Evolutionary conservation across 2,113 vertebrate genomes (phyloP), one percentile per base, ranked within the genome.

Genomic region (Scopus umbretta): DNA sequence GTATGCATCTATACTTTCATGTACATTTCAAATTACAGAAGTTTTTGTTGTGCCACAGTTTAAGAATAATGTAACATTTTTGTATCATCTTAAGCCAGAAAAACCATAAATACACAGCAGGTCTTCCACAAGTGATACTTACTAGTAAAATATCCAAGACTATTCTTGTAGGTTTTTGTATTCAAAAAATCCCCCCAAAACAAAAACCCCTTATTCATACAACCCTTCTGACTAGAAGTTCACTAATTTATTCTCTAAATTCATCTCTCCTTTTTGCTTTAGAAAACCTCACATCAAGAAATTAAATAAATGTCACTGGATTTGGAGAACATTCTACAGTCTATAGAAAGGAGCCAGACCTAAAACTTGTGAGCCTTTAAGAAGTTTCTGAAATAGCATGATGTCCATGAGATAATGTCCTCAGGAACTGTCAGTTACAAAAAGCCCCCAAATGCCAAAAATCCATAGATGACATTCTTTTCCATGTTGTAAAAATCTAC

Each of bases 1-100:
- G 36, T 6, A 1, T 2, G 5, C 10, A 16, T 18, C 65, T 21
- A 0, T 13, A 14, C n/a, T 30, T 72, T 7, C 50, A 6, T 3
- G 23, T 36, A 14, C 43, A 18, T 30, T n/a, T 32, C 68, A 22
- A 15, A 36, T 1, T 5, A 9, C 2, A 40, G 15, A 20, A 22
- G 19, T 4, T 56, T 56, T 0, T 34, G 26, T 2, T 14, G 18
- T 27, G 50, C 27, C n/a, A 23, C 8, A 4, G 17, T 53, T 55
- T 50, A 45, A 52, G 62, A 52, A 10, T 3, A 16, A 34, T 2
- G 30, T 13, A 17, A 50, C 5, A 5, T 74, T 91, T 90, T 7
- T 40, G 47, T 71, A 26, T 45, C 38, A 12, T 6, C 47, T 43
- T 11, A 23, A 66, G 25, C n/a, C 59, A 78, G 45, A 30, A 7